Evolutionary conservation across 2,888 invertebrate genomes (phyloP).

Genomic region (Merodon equestris): DNA sequence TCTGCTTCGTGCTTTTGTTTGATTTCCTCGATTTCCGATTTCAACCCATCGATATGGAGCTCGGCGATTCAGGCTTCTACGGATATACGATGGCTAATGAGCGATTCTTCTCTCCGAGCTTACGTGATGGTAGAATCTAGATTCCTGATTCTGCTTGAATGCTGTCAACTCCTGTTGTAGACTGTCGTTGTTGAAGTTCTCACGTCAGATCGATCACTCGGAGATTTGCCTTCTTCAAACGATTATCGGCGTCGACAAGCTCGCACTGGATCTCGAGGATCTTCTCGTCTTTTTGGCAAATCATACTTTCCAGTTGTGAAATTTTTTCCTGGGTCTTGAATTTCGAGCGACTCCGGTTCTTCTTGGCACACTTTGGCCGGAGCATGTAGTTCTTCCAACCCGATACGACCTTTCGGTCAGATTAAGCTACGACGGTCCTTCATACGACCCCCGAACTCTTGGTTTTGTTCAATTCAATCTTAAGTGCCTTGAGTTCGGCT

Average conservation of each 20-base stretch:
- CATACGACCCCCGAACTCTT: constrained; percentile 71
- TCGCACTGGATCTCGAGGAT: constrained; percentile 76
- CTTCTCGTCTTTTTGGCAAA: constrained; percentile 79
- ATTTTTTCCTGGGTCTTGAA: constrained; percentile 78
- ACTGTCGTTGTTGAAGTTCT: constrained; percentile 74
- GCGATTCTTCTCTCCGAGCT: constrained; percentile 72
- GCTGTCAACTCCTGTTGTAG: constrained; percentile 72
- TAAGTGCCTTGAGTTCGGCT: constrained; percentile 74
- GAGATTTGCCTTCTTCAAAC: constrained; percentile 75
- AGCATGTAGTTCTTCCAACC: constrained; percentile 80
- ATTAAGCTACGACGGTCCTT: constrained; percentile 79
- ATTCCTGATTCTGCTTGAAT: constrained; percentile 46
- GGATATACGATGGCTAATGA: constrained; percentile 75
- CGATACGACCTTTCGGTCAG: constrained; percentile 91
- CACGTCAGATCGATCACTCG: constrained; percentile 73
- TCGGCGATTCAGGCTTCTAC: constrained; percentile 74
- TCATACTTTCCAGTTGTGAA: constrained; percentile 77
- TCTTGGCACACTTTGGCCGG: constrained; percentile 69
- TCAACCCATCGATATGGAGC: constrained; percentile 73
- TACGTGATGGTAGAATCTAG: constrained; percentile 70
- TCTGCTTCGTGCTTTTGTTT: constrained; percentile 73
- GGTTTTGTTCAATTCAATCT: constrained; percentile 73
- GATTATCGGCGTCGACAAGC: constrained; percentile 76
- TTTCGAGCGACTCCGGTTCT: constrained; percentile 73
- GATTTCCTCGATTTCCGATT: constrained; percentile 73